Percentiles rank a stretch among this genome's conserved stretches.
phyloP scores from a whole-genome alignment of 2,797 vertebrate species.

The Tolypeutes matacus region DNA sequence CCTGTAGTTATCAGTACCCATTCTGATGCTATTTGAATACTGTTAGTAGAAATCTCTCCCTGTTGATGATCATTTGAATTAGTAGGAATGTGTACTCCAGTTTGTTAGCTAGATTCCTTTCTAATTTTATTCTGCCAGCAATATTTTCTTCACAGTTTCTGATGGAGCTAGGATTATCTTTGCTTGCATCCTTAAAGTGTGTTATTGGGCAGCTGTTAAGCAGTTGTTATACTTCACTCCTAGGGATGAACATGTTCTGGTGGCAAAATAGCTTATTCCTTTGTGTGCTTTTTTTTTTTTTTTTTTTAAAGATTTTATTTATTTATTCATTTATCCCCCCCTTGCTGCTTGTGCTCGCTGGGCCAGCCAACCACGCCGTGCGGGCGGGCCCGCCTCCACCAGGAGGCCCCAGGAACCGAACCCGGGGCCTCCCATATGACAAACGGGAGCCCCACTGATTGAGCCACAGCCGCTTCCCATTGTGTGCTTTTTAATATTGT shows the following conservation, averaged over 20 bases:
- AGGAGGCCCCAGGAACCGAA: too few relatives aligned
- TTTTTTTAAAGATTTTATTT: too few relatives aligned
- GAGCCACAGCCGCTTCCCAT: too few relatives aligned
- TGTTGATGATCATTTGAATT: not conserved
- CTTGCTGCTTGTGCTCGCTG: too few relatives aligned
- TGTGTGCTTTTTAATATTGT: not conserved
- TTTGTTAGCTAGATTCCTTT: not conserved
- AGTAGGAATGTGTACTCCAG: not conserved
- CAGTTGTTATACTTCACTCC: not conserved
- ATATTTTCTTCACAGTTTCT: constrained; percentile 20
- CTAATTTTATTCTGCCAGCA: not conserved
- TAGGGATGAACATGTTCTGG: not conserved
- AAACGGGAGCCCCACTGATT: too few relatives aligned
- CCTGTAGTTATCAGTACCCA: not conserved
- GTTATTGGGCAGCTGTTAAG: constrained; percentile 45
- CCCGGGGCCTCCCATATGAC: too few relatives aligned
- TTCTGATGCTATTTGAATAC: constrained; percentile 26
- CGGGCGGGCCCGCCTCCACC: too few relatives aligned
- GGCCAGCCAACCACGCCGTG: too few relatives aligned
- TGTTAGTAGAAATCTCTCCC: not conserved
- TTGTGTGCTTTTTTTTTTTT: not conserved
- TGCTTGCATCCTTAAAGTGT: constrained; percentile 27
- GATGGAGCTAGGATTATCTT: constrained; percentile 24
- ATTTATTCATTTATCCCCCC: too few relatives aligned
- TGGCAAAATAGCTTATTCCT: constrained; percentile 54